phyloP scores from a whole-genome alignment of 2,797 vertebrate species.

The Sarcoramphus papa region DNA sequence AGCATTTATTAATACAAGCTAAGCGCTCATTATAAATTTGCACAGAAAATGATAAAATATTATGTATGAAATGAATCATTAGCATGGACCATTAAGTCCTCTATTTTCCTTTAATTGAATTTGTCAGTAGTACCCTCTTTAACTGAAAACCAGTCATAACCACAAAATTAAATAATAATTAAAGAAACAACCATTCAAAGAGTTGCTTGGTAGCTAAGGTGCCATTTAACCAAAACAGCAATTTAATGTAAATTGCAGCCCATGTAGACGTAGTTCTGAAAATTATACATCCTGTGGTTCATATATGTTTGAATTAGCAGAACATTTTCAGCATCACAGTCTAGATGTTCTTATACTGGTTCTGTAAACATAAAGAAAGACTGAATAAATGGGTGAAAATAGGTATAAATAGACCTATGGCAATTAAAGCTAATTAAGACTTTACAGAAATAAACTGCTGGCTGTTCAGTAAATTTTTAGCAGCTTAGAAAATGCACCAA shows the following conservation, averaged over 20 bases:
- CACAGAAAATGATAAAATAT: conserved; percentile 89
- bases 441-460: not conserved
- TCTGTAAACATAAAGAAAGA: conserved; percentile 52
- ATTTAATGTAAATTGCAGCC: conserved; percentile 86
- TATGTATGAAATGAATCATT: conserved; percentile 93
- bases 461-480: conserved; percentile 1
- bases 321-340: conserved; percentile 50
- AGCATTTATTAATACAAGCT: conserved; percentile 83
- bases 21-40: conserved; percentile 86
- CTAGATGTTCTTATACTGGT: conserved; percentile 7
- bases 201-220: conserved; percentile 83
- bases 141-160: conserved; percentile 88
- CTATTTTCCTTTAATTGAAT: conserved; percentile 95
- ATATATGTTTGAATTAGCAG: conserved; percentile 74
- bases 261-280: conserved; percentile 75
- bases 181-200: conserved; percentile 88
- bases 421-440: conserved; percentile 28
- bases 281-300: conserved; percentile 76
- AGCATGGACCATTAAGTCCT: conserved; percentile 93
- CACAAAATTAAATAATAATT: conserved; percentile 91
- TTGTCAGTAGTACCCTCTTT: conserved; percentile 95
- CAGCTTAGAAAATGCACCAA: not conserved
- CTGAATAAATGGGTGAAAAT: conserved; percentile 25
- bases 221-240: conserved; percentile 83
- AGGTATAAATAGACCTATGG: conserved; percentile 17